These are phyloP conservation scores for Zoanthus sansibaricus DNA, from an alignment of 92 coral and sea anemone genomes.

Conservation along the genomic window DNA sequence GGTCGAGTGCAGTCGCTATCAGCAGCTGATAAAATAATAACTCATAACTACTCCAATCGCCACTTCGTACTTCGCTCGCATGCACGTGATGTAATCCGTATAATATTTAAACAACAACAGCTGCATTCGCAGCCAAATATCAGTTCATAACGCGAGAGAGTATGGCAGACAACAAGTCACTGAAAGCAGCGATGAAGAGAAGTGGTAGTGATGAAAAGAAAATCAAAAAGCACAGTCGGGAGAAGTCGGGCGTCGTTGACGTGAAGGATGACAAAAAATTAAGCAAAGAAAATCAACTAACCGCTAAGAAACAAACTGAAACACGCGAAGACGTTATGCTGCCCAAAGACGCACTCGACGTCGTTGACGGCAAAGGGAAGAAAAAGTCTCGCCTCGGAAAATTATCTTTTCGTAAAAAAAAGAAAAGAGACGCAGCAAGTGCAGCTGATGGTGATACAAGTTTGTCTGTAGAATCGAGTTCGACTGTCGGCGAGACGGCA, in stretches of 20 bases:
- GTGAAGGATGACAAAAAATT: not conserved
- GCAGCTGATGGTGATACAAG: not conserved
- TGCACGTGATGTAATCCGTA: constrained; percentile 24
- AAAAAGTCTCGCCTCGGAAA: constrained; percentile 27
- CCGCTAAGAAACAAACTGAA: not conserved
- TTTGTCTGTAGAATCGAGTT: constrained; percentile 4
- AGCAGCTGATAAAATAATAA: not conserved
- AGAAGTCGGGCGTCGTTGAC: not conserved
- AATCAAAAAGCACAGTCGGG: constrained; percentile 31
- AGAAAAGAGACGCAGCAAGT: not conserved
- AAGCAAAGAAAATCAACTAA: not conserved
- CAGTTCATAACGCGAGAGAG: constrained; percentile 3
- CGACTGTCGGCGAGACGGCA: not conserved
- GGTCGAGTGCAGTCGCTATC: not conserved
- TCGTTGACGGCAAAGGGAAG: constrained; percentile 2
- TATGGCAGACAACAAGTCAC: constrained; percentile 28
- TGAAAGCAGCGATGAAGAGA: constrained; percentile 3
- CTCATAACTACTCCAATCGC: not conserved
- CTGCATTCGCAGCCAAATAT: not conserved
- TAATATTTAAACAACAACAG: not conserved
- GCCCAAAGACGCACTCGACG: not conserved
- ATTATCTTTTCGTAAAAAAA: constrained; percentile 18
- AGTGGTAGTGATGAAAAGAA: constrained; percentile 19
- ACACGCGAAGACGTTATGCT: constrained; percentile 8
- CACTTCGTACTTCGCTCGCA: constrained; percentile 27